Evolutionary conservation across 2,797 vertebrate species (phyloP).

Genomic region (Myripristis jacobus): DNA sequence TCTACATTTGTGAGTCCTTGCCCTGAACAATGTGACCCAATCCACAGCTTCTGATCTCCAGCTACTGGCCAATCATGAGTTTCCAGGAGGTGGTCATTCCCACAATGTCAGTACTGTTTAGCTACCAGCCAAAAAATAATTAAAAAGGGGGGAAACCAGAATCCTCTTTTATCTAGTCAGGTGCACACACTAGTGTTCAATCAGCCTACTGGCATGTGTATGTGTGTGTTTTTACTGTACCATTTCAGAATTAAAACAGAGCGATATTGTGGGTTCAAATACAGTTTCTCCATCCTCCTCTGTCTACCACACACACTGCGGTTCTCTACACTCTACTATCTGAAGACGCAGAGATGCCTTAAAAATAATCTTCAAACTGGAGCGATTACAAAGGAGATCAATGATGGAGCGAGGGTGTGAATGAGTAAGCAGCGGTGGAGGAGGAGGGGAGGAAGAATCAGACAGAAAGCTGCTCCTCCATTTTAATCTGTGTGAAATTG

Average conservation of each 20-base stretch:
- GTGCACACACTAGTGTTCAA: constrained; percentile 23
- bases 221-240: not conserved
- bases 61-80: constrained; percentile 56
- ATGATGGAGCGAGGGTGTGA: constrained; percentile 12
- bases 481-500: constrained; percentile 3
- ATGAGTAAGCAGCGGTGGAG: constrained; percentile 21
- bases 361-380: constrained; percentile 21
- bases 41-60: constrained; percentile 56
- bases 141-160: constrained; percentile 36
- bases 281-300: too few species aligned
- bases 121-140: constrained; percentile 45
- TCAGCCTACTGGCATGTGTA: constrained; percentile 10
- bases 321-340: not conserved
- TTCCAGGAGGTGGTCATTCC: constrained; percentile 66
- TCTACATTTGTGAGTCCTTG: constrained; percentile 58
- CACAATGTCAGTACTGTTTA: constrained; percentile 71
- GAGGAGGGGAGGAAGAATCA: constrained; percentile 1
- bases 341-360: constrained; percentile 7
- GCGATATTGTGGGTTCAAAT: too few species aligned
- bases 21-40: constrained; percentile 58
- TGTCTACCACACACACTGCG: too few species aligned
- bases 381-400: constrained; percentile 28
- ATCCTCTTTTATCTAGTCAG: constrained; percentile 57
- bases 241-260: too few species aligned
- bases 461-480: not conserved